These are phyloP conservation scores for Phrynosoma platyrhinos DNA, from an alignment of 2,113 vertebrate genomes.

Conservation along the genomic window DNA sequence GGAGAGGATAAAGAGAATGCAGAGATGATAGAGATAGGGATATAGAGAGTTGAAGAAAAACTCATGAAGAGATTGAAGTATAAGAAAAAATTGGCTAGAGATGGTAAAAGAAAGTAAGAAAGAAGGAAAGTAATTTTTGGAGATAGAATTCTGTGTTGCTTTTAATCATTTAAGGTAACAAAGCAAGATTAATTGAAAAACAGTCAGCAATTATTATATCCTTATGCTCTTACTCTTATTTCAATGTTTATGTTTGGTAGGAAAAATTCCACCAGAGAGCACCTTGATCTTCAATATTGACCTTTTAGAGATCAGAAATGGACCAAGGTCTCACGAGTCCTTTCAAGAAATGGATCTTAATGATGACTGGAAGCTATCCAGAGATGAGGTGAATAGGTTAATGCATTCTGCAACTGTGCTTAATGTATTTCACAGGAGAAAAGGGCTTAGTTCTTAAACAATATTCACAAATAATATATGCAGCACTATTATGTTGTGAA, in stretches of 20 bases:
- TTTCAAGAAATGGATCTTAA: slow-evolving; percentile 99
- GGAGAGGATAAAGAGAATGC: too few relatives aligned
- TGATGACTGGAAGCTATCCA: slow-evolving; percentile 97
- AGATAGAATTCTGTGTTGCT: background rate
- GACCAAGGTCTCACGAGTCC: slow-evolving; percentile 94
- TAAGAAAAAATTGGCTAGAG: too few relatives aligned
- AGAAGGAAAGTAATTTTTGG: too few relatives aligned
- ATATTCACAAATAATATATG: background rate
- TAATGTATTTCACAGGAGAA: background rate
- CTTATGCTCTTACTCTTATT: slow-evolving; percentile 21
- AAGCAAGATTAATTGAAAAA: background rate
- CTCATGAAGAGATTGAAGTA: too few relatives aligned
- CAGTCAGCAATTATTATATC: background rate
- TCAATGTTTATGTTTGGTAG: slow-evolving; percentile 69
- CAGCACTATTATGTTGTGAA: background rate
- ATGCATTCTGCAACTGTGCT: background rate
- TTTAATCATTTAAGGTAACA: background rate
- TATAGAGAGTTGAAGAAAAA: too few relatives aligned
- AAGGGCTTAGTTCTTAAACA: background rate
- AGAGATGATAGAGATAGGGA: too few relatives aligned
- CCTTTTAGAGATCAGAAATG: slow-evolving; percentile 94
- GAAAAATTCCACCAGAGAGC: slow-evolving; percentile 96
- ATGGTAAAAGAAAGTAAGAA: too few relatives aligned
- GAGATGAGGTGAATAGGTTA: slow-evolving; percentile 82
- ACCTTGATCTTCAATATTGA: slow-evolving; percentile 92